Percentiles rank a stretch among this genome's conserved stretches.
phyloP scores from a whole-genome alignment of 2,888 invertebrate species.

The Odontocolon sp. region DNA sequence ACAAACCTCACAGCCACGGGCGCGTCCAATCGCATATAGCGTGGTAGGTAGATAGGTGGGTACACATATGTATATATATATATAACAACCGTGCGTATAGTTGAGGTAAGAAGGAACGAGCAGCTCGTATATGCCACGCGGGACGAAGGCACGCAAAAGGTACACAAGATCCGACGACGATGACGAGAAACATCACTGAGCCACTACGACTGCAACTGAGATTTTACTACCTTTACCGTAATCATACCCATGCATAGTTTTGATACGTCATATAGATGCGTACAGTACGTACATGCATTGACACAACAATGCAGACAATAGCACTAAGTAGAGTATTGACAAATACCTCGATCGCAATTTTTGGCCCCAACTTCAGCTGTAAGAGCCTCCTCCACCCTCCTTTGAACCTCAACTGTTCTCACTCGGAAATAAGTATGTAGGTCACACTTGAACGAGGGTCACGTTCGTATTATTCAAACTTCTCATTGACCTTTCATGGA shows the following conservation, averaged over 20 bases:
- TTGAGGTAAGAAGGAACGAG: constrained; percentile 25
- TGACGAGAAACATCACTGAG: constrained; percentile 12
- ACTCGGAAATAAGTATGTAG: no score
- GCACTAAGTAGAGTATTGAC: no score
- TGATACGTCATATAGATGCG: neutral
- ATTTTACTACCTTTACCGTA: constrained; percentile 69
- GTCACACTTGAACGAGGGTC: no score
- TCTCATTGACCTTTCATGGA: no score
- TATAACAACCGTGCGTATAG: no score
- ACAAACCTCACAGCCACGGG: constrained; percentile 74
- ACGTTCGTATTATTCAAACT: no score
- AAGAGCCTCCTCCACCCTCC: no score
- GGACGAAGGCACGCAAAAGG: constrained; percentile 6
- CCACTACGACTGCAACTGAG: constrained; percentile 32
- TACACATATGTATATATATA: neutral
- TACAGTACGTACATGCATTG: no score
- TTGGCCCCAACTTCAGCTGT: no score
- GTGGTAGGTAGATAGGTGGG: constrained; percentile 50
- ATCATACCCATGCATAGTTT: constrained; percentile 9
- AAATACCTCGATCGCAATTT: no score
- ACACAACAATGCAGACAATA: no score
- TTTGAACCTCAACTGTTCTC: no score
- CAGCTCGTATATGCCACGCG: constrained; percentile 20
- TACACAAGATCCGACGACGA: constrained; percentile 26
- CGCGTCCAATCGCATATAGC: constrained; percentile 57